Conservation (phyloP, 2,113 vertebrate genomes). For the Coracopsis vasa region DNA sequence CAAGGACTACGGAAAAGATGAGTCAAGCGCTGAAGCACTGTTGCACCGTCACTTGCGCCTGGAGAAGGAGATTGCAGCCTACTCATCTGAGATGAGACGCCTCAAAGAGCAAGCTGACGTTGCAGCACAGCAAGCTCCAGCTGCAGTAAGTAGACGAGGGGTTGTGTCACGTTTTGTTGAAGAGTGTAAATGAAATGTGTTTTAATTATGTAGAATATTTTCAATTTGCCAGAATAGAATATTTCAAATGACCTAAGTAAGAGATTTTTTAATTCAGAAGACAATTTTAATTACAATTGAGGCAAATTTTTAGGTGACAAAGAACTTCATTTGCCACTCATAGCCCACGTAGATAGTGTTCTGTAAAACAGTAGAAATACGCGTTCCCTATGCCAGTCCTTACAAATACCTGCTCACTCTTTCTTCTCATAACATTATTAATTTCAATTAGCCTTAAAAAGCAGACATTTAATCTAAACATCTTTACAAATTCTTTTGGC, state of each 20-base stretch:
- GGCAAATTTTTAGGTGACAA: background rate
- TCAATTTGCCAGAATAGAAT: background rate
- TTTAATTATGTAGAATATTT: background rate
- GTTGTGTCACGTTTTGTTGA: rapidly evolving
- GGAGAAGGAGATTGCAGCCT: slow-evolving; percentile 77
- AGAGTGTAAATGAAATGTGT: rapidly evolving
- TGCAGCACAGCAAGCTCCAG: slow-evolving; percentile 68
- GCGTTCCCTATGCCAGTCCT: background rate
- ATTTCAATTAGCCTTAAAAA: background rate
- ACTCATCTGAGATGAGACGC: slow-evolving; percentile 74
- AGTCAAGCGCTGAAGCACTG: slow-evolving; percentile 69
- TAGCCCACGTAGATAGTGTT: background rate
- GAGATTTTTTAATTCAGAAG: background rate
- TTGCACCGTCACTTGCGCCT: slow-evolving; percentile 80
- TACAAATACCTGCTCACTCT: background rate
- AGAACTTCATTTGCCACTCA: rapidly evolving
- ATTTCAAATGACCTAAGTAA: background rate
- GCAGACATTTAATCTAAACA: background rate
- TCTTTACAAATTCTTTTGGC: background rate
- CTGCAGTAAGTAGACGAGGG: slow-evolving; percentile 66
- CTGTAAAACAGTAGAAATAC: background rate
- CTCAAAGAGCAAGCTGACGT: slow-evolving; percentile 77
- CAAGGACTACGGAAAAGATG: slow-evolving; percentile 79
- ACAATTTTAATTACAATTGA: background rate
- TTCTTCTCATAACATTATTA: background rate